Conservation (phyloP, 2,888 invertebrate species). For the Pharmacophagus antenor region DNA sequence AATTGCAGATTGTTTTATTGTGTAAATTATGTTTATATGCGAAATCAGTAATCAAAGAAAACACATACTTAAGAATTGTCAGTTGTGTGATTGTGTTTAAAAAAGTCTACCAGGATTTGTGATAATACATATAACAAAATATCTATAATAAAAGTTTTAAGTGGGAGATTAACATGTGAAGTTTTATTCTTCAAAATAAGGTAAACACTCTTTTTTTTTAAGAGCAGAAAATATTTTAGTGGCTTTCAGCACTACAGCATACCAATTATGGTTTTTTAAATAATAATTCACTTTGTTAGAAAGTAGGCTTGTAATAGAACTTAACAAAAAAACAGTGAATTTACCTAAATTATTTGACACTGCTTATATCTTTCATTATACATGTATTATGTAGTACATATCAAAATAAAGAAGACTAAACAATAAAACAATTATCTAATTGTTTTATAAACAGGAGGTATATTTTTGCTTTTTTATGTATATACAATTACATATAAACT, state of each 20-base stretch:
- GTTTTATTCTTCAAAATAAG: constrained; percentile 75
- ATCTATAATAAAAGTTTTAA: constrained; percentile 82
- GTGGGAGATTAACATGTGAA: constrained; percentile 79
- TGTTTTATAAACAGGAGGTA: no score
- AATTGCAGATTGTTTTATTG: constrained; percentile 76
- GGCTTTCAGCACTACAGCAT: background rate
- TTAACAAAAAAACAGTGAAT: background rate
- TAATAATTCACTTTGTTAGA: background rate
- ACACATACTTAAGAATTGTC: constrained; percentile 75
- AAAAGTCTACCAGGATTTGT: constrained; percentile 87
- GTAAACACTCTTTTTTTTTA: constrained; percentile 49
- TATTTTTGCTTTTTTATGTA: no score
- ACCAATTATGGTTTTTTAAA: background rate
- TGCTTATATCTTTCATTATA: background rate
- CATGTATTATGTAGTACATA: no score
- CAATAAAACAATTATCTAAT: no score
- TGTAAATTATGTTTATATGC: constrained; percentile 80
- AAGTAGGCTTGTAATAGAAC: background rate
- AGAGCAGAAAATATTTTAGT: background rate
- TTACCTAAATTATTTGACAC: background rate
- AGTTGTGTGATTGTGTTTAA: constrained; percentile 85
- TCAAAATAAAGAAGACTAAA: no score
- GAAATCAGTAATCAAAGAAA: constrained; percentile 77
- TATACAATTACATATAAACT: no score
- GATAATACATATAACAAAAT: constrained; percentile 87